These are phyloP conservation scores for Macrophya annulata DNA, from an alignment of 2,888 invertebrate genomes.

Conservation along the genomic window DNA sequence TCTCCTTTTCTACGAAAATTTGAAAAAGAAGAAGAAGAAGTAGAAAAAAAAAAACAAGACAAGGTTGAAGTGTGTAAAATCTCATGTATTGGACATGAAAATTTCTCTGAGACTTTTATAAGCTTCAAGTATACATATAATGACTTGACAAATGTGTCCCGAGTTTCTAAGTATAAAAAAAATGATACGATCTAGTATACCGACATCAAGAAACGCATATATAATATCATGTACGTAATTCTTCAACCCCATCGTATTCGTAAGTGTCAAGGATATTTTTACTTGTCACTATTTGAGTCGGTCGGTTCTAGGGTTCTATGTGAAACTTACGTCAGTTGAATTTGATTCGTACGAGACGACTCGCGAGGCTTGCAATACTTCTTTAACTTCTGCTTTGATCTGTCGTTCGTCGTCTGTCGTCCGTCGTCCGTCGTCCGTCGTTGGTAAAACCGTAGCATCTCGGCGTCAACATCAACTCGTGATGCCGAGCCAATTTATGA, in stretches of 20 bases:
- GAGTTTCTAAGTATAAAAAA: neutral
- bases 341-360: constrained; percentile 22
- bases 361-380: constrained; percentile 59
- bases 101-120: neutral
- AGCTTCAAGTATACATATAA: neutral
- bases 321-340: constrained; percentile 26
- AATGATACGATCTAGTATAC: neutral
- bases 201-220: constrained; percentile 17
- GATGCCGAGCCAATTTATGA: constrained; percentile 74
- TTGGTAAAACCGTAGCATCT: constrained; percentile 2
- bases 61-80: neutral
- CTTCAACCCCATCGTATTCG: constrained; percentile 14
- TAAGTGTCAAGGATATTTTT: constrained; percentile 42
- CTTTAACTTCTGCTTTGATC: constrained; percentile 71
- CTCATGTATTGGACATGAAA: neutral
- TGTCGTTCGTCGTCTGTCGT: constrained; percentile 65
- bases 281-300: constrained; percentile 28
- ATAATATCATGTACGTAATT: constrained; percentile 34
- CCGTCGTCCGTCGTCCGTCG: constrained; percentile 58
- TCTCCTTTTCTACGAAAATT: neutral
- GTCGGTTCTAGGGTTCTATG: neutral
- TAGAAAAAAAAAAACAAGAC: neutral
- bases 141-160: constrained; percentile 24
- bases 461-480: constrained; percentile 69
- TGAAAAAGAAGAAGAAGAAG: neutral